Percentiles rank a stretch among this genome's conserved stretches.
These are phyloP conservation scores for Bathynomus jamesi DNA, from an alignment of 1,140 invertebrate species.

Conservation along the genomic window DNA sequence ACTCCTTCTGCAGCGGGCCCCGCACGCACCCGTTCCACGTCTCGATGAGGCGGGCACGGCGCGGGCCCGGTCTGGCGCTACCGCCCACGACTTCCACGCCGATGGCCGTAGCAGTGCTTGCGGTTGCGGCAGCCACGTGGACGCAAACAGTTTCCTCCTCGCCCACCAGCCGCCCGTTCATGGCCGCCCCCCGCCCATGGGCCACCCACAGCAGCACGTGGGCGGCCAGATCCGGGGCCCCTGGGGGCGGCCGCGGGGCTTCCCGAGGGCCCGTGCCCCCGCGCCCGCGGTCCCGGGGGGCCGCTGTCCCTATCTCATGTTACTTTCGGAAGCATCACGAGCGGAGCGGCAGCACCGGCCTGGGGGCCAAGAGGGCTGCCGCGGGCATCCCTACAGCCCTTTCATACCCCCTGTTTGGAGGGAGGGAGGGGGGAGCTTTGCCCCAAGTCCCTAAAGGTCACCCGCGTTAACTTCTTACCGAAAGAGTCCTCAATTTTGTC, in stretches of 20 bases:
- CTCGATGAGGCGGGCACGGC: constrained; percentile 29
- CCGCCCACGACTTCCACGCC: constrained; percentile 3
- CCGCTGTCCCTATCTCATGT: background rate
- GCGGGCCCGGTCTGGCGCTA: constrained; percentile 17
- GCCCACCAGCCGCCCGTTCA: constrained; percentile 34
- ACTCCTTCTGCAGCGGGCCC: constrained; percentile 25
- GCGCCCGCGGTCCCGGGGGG: background rate
- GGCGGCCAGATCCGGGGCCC: constrained; percentile 36
- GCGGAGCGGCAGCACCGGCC: background rate
- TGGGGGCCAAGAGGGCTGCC: background rate
- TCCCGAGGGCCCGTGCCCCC: constrained; percentile 37
- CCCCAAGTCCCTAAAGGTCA: too few relatives aligned
- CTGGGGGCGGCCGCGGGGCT: constrained; percentile 37
- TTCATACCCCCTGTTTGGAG: too few relatives aligned
- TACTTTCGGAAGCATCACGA: background rate
- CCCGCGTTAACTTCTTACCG: too few relatives aligned
- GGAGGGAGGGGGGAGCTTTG: too few relatives aligned
- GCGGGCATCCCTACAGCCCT: background rate
- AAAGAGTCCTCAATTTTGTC: too few relatives aligned
- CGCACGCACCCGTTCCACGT: constrained; percentile 28
- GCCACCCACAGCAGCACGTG: constrained; percentile 31
- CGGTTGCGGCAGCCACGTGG: constrained; percentile 33
- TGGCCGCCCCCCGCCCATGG: constrained; percentile 36
- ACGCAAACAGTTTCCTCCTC: constrained; percentile 31
- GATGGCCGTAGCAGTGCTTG: constrained; percentile 26